A percentile compares a stretch with the other conserved stretches of the same genome.
These are phyloP conservation scores for Carassius auratus DNA, from an alignment of 2,113 vertebrate genomes.

Conservation along the genomic window DNA sequence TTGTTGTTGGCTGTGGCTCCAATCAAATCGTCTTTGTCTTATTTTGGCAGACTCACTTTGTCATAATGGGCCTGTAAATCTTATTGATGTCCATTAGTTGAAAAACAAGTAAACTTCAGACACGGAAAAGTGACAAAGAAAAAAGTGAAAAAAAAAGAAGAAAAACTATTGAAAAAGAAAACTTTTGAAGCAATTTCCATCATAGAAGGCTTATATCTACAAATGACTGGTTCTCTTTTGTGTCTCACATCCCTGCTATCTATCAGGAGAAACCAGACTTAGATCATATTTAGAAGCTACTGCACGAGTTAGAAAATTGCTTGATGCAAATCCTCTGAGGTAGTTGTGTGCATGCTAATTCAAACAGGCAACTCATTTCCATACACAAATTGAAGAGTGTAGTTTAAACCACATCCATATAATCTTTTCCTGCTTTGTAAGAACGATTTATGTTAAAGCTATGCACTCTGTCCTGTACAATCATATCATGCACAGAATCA, in stretches of 20 bases:
- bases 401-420: conserved; percentile 28
- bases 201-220: background rate
- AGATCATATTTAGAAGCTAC: conserved; percentile 38
- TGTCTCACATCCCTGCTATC: conserved; percentile 21
- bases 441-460: conserved; percentile 36
- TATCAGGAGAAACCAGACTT: conserved; percentile 26
- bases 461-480: conserved; percentile 5
- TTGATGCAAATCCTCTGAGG: conserved; percentile 24
- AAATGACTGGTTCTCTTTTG: conserved; percentile 8
- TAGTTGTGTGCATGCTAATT: conserved; percentile 49
- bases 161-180: background rate
- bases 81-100: background rate
- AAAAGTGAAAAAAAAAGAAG: background rate
- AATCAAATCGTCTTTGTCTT: background rate
- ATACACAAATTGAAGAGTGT: conserved; percentile 45
- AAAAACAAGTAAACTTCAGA: conserved; percentile 15
- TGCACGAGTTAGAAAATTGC: conserved; percentile 34
- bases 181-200: conserved; percentile 1
- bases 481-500: conserved; percentile 2
- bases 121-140: background rate
- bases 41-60: conserved; percentile 5
- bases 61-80: background rate
- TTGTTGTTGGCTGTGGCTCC: background rate
- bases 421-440: conserved; percentile 28
- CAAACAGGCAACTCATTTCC: conserved; percentile 44